Evolutionary conservation across 2,113 vertebrate genomes (phyloP), one percentile per base, ranked within the genome.

Genomic region (Siphamia tubifer): DNA sequence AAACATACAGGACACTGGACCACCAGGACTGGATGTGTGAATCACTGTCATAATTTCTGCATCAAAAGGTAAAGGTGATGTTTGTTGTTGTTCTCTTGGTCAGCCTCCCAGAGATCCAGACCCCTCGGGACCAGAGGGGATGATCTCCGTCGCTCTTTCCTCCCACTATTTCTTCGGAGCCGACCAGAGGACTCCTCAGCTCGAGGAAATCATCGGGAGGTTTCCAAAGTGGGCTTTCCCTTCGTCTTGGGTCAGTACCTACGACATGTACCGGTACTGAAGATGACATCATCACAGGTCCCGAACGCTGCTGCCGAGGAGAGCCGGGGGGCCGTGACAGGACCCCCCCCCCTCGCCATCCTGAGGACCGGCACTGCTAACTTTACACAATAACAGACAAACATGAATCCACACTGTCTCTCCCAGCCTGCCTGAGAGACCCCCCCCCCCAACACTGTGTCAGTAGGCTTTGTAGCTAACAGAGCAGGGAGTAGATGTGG

Each of bases 171-270:
- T 97, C 69, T 95, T 94, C 44, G 96, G 96, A 8, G 84, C 93
- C 28, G 94, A 96, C 79, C 94, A 93, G 62, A 87, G 83, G 62
- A 97, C 96, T 4, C 83, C 92, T 73, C 84, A 89, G 65, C 90
- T 99, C 31, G 66, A 77, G 34, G 79, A 85, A 49, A 86, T 98
- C 73, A 82, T 94, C 36, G 66, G 72, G 15, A 93, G 83, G 68
- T 93, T 99, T 62, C 97, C 98, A 38, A 72, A 87, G 1, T 99
- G 98, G 97, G 87, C 92, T 0, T 97, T 97, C 68, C 92, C 94
- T 17, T 97, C 96, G 1, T 93, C 92, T 19, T 99, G 98, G 98
- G 94, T 96, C 90, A 97, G 95, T 83, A 96, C 95, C 21, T 99
- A 99, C 0, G 88, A 94, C 76, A 93, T 96, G 83, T 99, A 91